These are phyloP conservation scores for Cyprinus carpio DNA, from an alignment of 2,113 vertebrate genomes.

Conservation along the genomic window DNA sequence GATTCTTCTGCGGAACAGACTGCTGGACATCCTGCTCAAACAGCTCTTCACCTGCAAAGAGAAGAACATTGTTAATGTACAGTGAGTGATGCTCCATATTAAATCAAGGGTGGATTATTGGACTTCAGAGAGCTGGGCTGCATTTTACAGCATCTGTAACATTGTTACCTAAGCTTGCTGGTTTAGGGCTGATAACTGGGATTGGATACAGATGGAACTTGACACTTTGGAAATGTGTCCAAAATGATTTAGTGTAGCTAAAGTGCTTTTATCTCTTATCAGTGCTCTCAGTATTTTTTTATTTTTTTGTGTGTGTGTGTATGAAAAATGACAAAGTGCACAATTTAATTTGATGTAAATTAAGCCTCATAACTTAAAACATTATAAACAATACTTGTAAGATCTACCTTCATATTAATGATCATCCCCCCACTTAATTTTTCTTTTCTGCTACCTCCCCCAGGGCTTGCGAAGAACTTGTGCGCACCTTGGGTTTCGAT, in stretches of 20 bases:
- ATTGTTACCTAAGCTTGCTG: slow-evolving; percentile 7
- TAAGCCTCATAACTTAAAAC: not conserved
- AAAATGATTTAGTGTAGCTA: not conserved
- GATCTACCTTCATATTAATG: not conserved
- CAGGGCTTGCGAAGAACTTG: slow-evolving; percentile 96
- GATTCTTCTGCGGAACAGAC: slow-evolving; percentile 91
- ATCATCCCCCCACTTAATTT: not conserved
- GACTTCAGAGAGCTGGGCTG: not conserved
- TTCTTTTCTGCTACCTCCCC: slow-evolving; percentile 20
- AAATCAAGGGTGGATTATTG: not conserved
- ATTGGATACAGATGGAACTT: not conserved
- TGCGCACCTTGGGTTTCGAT: slow-evolving; percentile 91
- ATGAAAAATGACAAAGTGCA: not conserved
- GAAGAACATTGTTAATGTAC: slow-evolving; percentile 88
- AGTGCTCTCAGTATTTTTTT: not conserved
- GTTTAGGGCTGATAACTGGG: not conserved
- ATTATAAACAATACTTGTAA: not conserved
- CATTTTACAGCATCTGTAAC: slow-evolving; percentile 19
- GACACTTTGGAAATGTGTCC: not conserved
- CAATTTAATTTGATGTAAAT: not conserved
- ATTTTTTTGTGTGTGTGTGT: not conserved
- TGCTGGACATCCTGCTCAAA: slow-evolving; percentile 91
- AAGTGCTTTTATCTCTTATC: not conserved
- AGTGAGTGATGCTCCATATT: slow-evolving; percentile 79
- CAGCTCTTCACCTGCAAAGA: slow-evolving; percentile 93